phyloP scores from a whole-genome alignment of 2,113 vertebrate species.

The Paraplagusia blochii region DNA sequence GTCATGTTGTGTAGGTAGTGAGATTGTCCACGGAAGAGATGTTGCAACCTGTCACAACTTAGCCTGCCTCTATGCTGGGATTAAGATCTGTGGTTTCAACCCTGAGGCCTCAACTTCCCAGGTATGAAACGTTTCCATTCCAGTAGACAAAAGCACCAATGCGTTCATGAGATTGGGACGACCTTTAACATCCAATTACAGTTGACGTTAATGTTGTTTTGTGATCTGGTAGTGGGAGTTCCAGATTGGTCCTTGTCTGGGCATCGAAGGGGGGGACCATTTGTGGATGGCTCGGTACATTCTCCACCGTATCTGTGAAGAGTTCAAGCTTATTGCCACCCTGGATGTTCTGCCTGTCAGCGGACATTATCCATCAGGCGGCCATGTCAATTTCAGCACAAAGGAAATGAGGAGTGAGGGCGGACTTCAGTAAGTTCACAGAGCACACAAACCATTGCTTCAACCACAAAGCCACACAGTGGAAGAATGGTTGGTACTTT shows the following conservation, averaged over 20 bases:
- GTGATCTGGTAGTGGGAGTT: neutral
- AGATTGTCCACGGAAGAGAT: no score
- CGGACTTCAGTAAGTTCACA: neutral
- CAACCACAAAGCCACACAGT: no score
- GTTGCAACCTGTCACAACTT: no score
- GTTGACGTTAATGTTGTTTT: neutral
- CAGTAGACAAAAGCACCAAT: no score
- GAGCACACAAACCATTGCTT: neutral
- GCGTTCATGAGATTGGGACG: no score
- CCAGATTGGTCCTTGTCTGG: neutral
- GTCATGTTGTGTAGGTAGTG: no score
- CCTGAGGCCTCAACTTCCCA: no score
- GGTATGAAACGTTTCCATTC: no score
- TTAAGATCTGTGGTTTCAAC: no score
- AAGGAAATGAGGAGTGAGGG: conserved; percentile 7
- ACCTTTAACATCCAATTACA: no score
- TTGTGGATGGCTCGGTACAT: conserved; percentile 80
- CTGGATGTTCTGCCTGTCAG: conserved; percentile 75
- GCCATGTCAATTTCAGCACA: conserved; percentile 60
- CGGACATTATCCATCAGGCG: neutral
- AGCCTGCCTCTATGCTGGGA: no score
- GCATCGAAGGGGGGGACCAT: conserved; percentile 74
- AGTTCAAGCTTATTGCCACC: conserved; percentile 28
- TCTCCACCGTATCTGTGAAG: conserved; percentile 61
- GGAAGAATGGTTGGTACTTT: no score